Percentiles rank a stretch among this genome's conserved stretches.
These are phyloP conservation scores for Peromyscus maniculatus DNA, from an alignment of 2,113 vertebrate genomes.

Conservation along the genomic window DNA sequence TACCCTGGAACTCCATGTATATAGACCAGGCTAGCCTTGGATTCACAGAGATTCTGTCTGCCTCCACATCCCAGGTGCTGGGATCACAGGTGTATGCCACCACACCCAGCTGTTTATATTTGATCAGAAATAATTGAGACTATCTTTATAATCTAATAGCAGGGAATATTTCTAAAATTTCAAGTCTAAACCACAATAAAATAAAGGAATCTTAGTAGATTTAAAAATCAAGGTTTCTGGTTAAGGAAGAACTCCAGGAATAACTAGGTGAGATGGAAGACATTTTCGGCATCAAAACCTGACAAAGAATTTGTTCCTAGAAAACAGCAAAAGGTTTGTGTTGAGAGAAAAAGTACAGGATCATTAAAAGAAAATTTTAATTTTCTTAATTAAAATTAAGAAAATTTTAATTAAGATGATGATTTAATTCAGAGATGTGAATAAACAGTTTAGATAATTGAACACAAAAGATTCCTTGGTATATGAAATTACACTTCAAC, in stretches of 20 bases:
- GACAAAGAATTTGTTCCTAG: not conserved
- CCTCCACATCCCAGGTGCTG: not conserved
- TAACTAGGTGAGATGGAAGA: not conserved
- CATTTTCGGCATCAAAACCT: not conserved
- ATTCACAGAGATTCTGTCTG: not conserved
- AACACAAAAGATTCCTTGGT: not conserved
- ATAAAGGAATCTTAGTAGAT: not conserved
- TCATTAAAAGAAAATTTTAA: not conserved
- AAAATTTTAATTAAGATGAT: no score
- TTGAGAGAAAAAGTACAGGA: not conserved
- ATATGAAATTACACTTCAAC: not conserved
- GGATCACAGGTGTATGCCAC: not conserved
- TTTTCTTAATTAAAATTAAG: no score
- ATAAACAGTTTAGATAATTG: not conserved
- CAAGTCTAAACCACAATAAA: not conserved
- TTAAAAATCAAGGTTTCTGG: not conserved
- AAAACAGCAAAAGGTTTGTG: not conserved
- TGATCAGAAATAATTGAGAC: slow-evolving; percentile 9
- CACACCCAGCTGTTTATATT: not conserved
- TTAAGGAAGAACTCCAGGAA: not conserved
- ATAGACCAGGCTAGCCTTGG: not conserved
- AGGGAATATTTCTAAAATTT: slow-evolving; percentile 15
- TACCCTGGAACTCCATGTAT: not conserved
- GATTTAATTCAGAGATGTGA: not conserved
- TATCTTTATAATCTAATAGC: not conserved